Evolutionary conservation across 2,113 vertebrate genomes (phyloP).

Genomic region (Oceanodroma tethys): DNA sequence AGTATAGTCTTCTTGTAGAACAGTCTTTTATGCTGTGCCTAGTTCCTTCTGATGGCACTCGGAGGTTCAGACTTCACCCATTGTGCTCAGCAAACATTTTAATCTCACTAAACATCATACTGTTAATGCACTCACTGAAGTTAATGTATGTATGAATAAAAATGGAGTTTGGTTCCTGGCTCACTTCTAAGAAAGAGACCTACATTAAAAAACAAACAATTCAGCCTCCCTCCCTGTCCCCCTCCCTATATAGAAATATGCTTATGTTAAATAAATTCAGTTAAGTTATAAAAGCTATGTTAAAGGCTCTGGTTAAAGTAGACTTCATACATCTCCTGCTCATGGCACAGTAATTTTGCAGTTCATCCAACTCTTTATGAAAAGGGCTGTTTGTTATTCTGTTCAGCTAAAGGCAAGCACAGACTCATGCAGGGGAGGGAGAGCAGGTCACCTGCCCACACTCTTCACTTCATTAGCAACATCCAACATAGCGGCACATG

Average conservation of each 20-base stretch:
- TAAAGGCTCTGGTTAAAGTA: background rate
- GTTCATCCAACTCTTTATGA: background rate
- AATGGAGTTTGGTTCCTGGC: background rate
- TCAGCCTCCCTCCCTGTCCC: background rate
- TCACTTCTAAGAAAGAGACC: background rate
- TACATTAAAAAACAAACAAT: background rate
- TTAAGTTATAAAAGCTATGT: background rate
- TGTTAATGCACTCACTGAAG: background rate
- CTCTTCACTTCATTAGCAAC: background rate
- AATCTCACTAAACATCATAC: background rate
- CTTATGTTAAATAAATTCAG: background rate
- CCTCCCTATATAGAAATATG: background rate
- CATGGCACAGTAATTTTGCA: background rate
- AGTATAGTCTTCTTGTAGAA: background rate
- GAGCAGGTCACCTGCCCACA: background rate
- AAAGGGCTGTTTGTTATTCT: background rate
- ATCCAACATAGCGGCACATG: background rate
- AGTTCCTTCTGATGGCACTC: background rate
- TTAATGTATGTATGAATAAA: background rate
- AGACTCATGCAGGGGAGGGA: background rate
- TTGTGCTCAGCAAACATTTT: constrained; percentile 2
- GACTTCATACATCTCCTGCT: background rate
- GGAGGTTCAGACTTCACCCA: background rate
- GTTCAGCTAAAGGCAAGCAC: background rate
- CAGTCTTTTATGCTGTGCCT: background rate